Base-by-base conservation (phyloP, 1,140 invertebrate species). In the Metaphire vulgaris region DNA sequence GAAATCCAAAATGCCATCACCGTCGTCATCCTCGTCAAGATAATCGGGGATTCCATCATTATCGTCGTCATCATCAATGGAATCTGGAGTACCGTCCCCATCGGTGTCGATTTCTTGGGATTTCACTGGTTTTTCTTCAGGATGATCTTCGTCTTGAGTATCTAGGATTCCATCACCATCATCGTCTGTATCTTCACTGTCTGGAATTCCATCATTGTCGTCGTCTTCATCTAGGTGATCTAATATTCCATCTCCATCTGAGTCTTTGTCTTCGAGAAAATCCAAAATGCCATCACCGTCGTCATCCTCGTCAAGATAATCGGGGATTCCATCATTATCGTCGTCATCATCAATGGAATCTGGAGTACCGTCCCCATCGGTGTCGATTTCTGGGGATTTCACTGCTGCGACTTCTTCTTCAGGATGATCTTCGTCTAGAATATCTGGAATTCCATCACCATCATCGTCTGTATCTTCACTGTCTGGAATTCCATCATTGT, bases 321-420 rank as follows among this genome's bases (percentile, higher is more conserved):
- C 65, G 1, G 29, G 30, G n/a, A 69, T 32, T 67, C 64, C 74
- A 72, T 69, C 74, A 21, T 70, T 75, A 31, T 75, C 74, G 12
- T 75, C 65, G n/a, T 78, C 69, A 1, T 76, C 76, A 74, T 78
- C 77, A 31, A 28, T 30, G 6, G 21, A 74, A 73, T 78, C 76
- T 34, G 76, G 71, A 68, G 74, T 33, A n/a, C 76, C 77, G 16
- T 64, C 41, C 31, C 41, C 41, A 73, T 73, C 34, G 15, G 33
- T 29, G 56, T 73, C 72, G n/a, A 16, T 73, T 26, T 73, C 72
- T 72, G 0, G 15, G 12, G 33, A 26, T 12, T 31, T 1, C 0
- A 33, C 71, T 72, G 21, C 33, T 28, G 1, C 41, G n/a, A n/a
- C n/a, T 26, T 1, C 72, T 34, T 33, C 2, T 16, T 41, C 16